phyloP scores from a whole-genome alignment of 2,888 invertebrate genomes.

The Drosophila mettleri region DNA sequence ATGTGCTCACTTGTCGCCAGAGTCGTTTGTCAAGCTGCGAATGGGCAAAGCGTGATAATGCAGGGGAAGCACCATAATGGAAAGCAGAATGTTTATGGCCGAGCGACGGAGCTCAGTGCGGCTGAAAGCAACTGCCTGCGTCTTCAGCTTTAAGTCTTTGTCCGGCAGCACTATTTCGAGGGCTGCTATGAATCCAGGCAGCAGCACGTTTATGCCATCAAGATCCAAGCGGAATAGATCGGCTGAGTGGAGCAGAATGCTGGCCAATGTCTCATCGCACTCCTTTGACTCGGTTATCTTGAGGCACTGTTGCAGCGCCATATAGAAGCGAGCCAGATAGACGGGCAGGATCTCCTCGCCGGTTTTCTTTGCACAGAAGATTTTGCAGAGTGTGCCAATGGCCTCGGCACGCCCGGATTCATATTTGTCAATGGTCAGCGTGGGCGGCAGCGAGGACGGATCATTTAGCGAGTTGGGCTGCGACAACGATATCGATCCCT shows the following conservation, averaged over 20 bases:
- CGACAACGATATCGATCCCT: slow-evolving; percentile 86
- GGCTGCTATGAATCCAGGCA: slow-evolving; percentile 95
- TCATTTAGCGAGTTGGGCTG: slow-evolving; percentile 89
- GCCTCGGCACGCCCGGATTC: slow-evolving; percentile 97
- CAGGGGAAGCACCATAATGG: slow-evolving; percentile 95
- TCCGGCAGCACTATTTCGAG: slow-evolving; percentile 96
- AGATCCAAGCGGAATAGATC: slow-evolving; percentile 96
- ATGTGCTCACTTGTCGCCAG: slow-evolving; percentile 85
- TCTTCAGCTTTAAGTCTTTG: slow-evolving; percentile 91
- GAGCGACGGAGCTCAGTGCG: slow-evolving; percentile 94
- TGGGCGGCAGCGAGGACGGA: slow-evolving; percentile 88
- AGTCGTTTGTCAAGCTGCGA: slow-evolving; percentile 88
- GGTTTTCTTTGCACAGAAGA: slow-evolving; percentile 97
- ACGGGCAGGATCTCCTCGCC: slow-evolving; percentile 94
- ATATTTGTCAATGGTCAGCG: slow-evolving; percentile 91
- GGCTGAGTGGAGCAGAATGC: slow-evolving; percentile 93
- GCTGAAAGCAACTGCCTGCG: slow-evolving; percentile 87
- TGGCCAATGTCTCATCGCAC: slow-evolving; percentile 92
- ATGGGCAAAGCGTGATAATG: slow-evolving; percentile 93
- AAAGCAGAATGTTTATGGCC: slow-evolving; percentile 95
- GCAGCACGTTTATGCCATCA: slow-evolving; percentile 95
- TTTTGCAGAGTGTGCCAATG: slow-evolving; percentile 96
- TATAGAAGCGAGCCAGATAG: slow-evolving; percentile 97
- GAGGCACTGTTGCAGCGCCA: slow-evolving; percentile 95
- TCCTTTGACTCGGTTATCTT: slow-evolving; percentile 88